Evolutionary conservation across 2,888 invertebrate genomes (phyloP).

Genomic region (Adela reaumurella): DNA sequence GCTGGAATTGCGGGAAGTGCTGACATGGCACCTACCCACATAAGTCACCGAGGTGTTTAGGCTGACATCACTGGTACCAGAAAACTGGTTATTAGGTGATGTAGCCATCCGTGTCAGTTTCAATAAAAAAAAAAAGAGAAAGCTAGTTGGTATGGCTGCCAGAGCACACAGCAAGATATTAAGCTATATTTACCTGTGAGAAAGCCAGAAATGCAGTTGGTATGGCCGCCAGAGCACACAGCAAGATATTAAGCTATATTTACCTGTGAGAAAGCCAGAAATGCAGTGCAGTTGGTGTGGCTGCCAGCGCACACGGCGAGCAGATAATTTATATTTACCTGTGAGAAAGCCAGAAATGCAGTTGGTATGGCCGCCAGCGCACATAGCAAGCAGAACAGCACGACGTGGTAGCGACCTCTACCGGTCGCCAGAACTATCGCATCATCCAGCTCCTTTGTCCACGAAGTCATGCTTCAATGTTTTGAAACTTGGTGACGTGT

Average conservation of each 20-base stretch:
- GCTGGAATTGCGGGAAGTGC: too few relatives aligned
- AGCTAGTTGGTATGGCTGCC: not conserved
- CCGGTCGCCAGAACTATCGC: constrained; percentile 59
- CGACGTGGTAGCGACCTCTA: constrained; percentile 61
- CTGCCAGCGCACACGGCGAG: too few relatives aligned
- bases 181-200: not conserved
- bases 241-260: too few relatives aligned
- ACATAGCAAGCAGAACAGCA: constrained; percentile 61
- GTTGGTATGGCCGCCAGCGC: constrained; percentile 63
- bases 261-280: too few relatives aligned
- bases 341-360: constrained; percentile 63
- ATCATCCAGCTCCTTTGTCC: constrained; percentile 54
- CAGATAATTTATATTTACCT: constrained; percentile 51
- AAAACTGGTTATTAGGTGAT: too few relatives aligned
- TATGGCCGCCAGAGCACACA: not conserved
- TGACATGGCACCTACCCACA: too few relatives aligned
- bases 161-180: too few relatives aligned
- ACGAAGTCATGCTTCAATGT: constrained; percentile 40
- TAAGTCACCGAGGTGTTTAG: too few relatives aligned
- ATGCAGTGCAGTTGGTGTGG: too few relatives aligned
- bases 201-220: not conserved
- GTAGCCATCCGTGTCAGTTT: too few relatives aligned
- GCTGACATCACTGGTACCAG: too few relatives aligned
- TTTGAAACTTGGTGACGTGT: too few relatives aligned
- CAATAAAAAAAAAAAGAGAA: constrained; percentile 1